These are phyloP conservation scores for Ecdyonurus torrentis DNA, from an alignment of 2,888 invertebrate genomes.

Conservation along the genomic window DNA sequence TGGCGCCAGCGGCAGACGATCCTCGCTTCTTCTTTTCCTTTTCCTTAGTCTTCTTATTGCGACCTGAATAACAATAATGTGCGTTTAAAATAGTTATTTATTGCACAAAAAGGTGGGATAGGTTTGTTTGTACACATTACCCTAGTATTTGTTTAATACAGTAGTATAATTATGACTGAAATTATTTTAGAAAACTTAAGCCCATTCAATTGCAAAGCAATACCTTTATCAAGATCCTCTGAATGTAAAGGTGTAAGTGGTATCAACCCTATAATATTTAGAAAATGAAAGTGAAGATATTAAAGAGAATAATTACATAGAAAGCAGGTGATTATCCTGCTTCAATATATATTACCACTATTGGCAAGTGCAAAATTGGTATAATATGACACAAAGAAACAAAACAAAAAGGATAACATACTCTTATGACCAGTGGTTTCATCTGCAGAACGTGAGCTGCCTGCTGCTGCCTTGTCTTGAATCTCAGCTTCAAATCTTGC, in stretches of 20 bases:
- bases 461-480: slow-evolving; percentile 62
- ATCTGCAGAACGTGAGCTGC: background rate
- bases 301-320: slow-evolving; percentile 4
- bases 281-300: background rate
- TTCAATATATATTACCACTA: too few species aligned
- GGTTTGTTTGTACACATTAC: too few species aligned
- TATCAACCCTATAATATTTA: background rate
- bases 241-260: too few species aligned
- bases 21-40: slow-evolving; percentile 39
- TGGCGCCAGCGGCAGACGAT: slow-evolving; percentile 22
- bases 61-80: too few species aligned
- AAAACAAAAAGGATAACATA: slow-evolving; percentile 12
- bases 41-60: slow-evolving; percentile 52
- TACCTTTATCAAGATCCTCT: too few species aligned
- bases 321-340: too few species aligned
- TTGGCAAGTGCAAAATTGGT: background rate
- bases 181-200: too few species aligned
- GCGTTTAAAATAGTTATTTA: too few species aligned
- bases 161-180: too few species aligned
- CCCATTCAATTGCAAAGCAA: too few species aligned
- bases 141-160: too few species aligned
- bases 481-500: slow-evolving; percentile 93
- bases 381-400: background rate
- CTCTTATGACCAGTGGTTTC: slow-evolving; percentile 49
- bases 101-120: too few species aligned